These are phyloP conservation scores for Sepiola atlantica DNA, from an alignment of 2,888 invertebrate genomes.

Conservation along the genomic window DNA sequence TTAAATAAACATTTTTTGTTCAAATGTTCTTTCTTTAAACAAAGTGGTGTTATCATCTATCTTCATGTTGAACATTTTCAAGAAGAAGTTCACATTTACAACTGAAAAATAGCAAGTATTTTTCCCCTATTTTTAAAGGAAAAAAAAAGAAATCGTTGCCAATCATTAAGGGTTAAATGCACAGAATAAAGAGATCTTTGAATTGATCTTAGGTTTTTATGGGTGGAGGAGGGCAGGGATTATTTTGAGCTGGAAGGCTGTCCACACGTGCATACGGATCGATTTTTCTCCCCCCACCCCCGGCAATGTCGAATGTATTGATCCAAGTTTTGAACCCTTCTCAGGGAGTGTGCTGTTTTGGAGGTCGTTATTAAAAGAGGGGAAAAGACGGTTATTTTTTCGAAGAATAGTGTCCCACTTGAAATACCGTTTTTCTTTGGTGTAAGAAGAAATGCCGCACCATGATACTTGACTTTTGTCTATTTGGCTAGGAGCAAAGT, in stretches of 20 bases:
- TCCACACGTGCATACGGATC: not conserved
- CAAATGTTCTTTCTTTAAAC: too few species aligned
- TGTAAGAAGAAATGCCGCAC: too few species aligned
- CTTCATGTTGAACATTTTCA: not conserved
- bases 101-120: not conserved
- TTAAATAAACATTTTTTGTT: too few species aligned
- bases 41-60: too few species aligned
- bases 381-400: not conserved
- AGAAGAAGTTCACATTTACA: not conserved
- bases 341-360: not conserved
- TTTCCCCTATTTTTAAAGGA: too few species aligned
- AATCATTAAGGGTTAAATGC: not conserved
- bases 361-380: not conserved
- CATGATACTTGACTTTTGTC: too few species aligned
- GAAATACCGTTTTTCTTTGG: too few species aligned
- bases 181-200: not conserved
- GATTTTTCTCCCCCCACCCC: not conserved
- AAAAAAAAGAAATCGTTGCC: not conserved
- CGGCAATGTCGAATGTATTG: not conserved
- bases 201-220: not conserved
- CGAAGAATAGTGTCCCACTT: not conserved
- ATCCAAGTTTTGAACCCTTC: not conserved
- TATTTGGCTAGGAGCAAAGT: too few species aligned
- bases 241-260: slow-evolving; percentile 1
- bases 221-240: not conserved